A percentile compares a stretch with the other conserved stretches of the same genome.
Conservation (phyloP, 2,113 vertebrate genomes). For the Varanus komodoensis region DNA sequence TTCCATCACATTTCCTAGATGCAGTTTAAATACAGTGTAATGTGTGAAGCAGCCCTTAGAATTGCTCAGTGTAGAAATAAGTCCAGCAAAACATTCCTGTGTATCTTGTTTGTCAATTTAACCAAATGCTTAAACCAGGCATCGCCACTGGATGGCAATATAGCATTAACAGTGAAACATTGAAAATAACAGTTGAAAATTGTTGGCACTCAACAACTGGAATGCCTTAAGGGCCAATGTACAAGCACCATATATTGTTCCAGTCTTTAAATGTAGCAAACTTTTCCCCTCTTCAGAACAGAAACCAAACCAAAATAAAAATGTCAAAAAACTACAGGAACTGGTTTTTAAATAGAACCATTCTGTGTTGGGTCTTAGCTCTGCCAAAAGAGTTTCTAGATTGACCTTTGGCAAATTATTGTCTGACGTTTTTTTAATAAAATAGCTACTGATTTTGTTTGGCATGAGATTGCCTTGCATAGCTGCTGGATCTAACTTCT, state of each 20-base stretch:
- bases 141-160: constrained; percentile 68
- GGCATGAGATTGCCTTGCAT: background rate
- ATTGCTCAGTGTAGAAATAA: background rate
- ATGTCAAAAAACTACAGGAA: background rate
- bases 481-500: background rate
- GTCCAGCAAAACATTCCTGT: background rate
- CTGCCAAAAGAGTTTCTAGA: background rate
- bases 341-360: constrained; percentile 10
- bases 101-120: background rate
- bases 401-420: constrained; percentile 11
- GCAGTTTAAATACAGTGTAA: background rate
- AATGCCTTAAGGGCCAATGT: background rate
- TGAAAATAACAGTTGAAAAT: background rate
- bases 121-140: background rate
- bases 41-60: background rate
- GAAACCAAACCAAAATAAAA: constrained; percentile 17
- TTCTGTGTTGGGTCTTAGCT: background rate
- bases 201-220: background rate
- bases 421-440: background rate
- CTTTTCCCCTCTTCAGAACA: background rate
- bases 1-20: background rate
- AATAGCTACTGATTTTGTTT: constrained; percentile 5
- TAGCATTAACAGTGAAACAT: constrained; percentile 26
- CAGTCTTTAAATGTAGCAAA: background rate
- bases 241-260: background rate